phyloP scores from a whole-genome alignment of 2,113 vertebrate species.

The Pelvicachromis taeniatus region DNA sequence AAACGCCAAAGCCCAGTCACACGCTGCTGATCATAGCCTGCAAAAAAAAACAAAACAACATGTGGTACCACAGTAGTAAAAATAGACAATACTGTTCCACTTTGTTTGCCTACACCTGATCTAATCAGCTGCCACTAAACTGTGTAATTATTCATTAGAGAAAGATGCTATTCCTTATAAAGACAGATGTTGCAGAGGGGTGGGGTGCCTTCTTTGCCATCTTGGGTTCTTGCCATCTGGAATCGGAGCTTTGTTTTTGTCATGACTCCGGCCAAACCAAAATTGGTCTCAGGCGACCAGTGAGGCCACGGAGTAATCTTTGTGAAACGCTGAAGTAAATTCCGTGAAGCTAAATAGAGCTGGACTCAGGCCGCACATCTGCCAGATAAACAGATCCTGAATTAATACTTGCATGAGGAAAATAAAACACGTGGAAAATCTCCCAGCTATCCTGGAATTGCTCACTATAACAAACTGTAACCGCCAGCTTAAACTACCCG shows the following conservation, averaged over 20 bases:
- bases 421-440: conserved; percentile 27
- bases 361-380: conserved; percentile 46
- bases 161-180: conserved; percentile 43
- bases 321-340: conserved; percentile 52
- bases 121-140: conserved; percentile 8
- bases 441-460: conserved; percentile 12
- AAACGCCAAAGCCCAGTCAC: conserved; percentile 4
- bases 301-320: conserved; percentile 55
- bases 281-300: conserved; percentile 68
- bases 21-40: conserved; percentile 7
- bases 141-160: conserved; percentile 9
- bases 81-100: conserved; percentile 34
- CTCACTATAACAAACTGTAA: conserved; percentile 6
- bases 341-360: conserved; percentile 48
- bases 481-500: neutral
- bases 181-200: conserved; percentile 37
- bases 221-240: conserved; percentile 54
- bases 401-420: conserved; percentile 26
- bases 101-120: neutral
- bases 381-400: conserved; percentile 38
- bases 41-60: conserved; percentile 7
- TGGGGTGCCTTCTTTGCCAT: conserved; percentile 38
- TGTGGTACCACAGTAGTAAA: conserved; percentile 11
- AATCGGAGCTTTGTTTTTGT: conserved; percentile 46
- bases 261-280: conserved; percentile 59